Evolutionary conservation across 2,113 vertebrate genomes (phyloP).

Genomic region (Oryzias woworae): DNA sequence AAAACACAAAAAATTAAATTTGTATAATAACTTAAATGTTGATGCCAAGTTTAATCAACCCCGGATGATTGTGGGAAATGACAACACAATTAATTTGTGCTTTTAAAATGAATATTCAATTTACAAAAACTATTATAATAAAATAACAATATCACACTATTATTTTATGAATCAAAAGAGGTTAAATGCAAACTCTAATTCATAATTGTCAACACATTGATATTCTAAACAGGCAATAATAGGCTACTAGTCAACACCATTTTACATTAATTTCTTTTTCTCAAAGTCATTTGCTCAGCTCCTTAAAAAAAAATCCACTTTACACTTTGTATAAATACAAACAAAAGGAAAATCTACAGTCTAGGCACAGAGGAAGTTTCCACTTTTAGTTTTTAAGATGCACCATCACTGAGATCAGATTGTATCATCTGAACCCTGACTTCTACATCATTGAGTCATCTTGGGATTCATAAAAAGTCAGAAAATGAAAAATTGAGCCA

Average conservation of each 20-base stretch:
- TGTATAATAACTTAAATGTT: constrained; percentile 19
- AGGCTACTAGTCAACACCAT: constrained; percentile 42
- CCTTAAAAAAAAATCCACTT: constrained; percentile 18
- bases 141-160: constrained; percentile 9
- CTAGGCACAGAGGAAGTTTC: background rate
- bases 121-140: constrained; percentile 11
- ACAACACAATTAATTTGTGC: constrained; percentile 20
- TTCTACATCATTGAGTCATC: background rate
- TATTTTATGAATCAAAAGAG: constrained; percentile 15
- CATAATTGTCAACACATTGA: constrained; percentile 19
- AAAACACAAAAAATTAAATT: constrained; percentile 12
- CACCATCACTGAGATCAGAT: background rate
- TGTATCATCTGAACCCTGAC: constrained; percentile 11
- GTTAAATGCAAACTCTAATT: constrained; percentile 17
- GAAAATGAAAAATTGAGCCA: background rate
- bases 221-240: constrained; percentile 15
- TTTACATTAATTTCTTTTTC: constrained; percentile 38
- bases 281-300: constrained; percentile 19
- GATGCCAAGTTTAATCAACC: constrained; percentile 35
- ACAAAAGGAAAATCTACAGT: background rate
- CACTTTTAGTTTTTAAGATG: background rate
- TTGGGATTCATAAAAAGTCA: background rate
- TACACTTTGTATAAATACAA: background rate
- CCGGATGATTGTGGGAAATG: constrained; percentile 26
- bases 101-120: constrained; percentile 5